These are phyloP conservation scores for Turritopsis dohrnii DNA, from an alignment of 30 jellyfish, hydroid and myxozoan genomes.

Conservation along the genomic window DNA sequence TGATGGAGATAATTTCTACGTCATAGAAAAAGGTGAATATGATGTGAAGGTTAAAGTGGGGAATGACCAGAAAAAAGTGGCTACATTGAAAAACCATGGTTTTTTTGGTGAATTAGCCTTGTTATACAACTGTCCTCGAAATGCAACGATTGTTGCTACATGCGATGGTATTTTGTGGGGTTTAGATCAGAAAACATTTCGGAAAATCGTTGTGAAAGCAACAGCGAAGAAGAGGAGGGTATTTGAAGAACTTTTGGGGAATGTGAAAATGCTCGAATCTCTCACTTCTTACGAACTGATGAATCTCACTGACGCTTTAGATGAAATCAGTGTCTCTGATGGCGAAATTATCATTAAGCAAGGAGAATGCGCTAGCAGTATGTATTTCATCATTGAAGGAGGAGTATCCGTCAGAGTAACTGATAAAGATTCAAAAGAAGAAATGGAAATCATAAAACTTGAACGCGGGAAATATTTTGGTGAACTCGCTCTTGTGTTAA, in stretches of 20 bases:
- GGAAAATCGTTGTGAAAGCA: conserved; percentile 78
- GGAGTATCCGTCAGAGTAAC: conserved; percentile 65
- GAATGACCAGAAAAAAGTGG: conserved; percentile 51
- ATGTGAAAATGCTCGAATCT: conserved; percentile 79
- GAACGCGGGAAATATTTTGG: conserved; percentile 87
- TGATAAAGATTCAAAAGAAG: conserved; percentile 46
- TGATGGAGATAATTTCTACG: conserved; percentile 95
- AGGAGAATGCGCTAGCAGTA: conserved; percentile 72
- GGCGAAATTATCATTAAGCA: conserved; percentile 67
- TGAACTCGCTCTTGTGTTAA: conserved; percentile 79
- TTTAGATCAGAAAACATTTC: conserved; percentile 86
- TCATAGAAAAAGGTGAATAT: conserved; percentile 70
- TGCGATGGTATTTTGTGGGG: conserved; percentile 90
- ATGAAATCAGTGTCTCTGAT: conserved; percentile 36
- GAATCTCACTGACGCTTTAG: conserved; percentile 93
- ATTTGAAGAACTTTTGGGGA: conserved; percentile 73
- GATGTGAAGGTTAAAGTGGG: conserved; percentile 59
- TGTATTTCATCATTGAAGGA: conserved; percentile 94
- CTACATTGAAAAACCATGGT: conserved; percentile 81
- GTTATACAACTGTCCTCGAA: conserved; percentile 92
- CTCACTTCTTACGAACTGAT: conserved; percentile 78
- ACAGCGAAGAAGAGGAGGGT: conserved; percentile 75
- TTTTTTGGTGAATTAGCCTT: conserved; percentile 95
- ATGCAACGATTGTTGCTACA: conserved; percentile 89
- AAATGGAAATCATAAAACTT: conserved; percentile 63